Conservation (phyloP, 2,797 vertebrate genomes). For the Heteromormyrus szaboi region DNA sequence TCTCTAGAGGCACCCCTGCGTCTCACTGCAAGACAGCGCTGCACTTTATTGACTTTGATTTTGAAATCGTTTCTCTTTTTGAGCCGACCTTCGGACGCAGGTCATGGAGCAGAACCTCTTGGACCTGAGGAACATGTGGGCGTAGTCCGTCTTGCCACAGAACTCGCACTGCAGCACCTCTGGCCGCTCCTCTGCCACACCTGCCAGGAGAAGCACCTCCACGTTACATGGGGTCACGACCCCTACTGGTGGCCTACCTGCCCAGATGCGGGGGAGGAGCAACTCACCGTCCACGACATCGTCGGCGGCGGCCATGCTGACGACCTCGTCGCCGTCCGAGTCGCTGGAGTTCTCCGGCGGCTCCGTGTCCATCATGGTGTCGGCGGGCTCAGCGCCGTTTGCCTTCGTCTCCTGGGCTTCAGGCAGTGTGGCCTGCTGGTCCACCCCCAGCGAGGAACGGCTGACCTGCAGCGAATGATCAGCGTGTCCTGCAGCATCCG, state of each 20-base stretch:
- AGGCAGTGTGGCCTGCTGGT: conserved; percentile 65
- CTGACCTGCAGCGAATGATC: conserved; percentile 58
- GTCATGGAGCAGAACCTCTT: conserved; percentile 88
- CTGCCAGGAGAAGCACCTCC: conserved; percentile 47
- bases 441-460: conserved; percentile 67
- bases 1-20: neutral
- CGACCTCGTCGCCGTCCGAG: conserved; percentile 73
- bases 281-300: conserved; percentile 52
- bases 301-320: conserved; percentile 37
- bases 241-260: conserved; percentile 15
- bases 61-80: neutral
- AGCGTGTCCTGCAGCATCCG: neutral
- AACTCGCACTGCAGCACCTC: conserved; percentile 84
- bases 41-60: neutral
- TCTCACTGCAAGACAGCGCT: neutral
- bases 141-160: conserved; percentile 80
- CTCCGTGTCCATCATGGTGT: conserved; percentile 68
- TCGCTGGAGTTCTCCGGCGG: conserved; percentile 77
- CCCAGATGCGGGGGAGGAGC: conserved; percentile 64
- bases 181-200: conserved; percentile 59
- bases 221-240: neutral
- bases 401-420: conserved; percentile 64
- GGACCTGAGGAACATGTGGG: conserved; percentile 77
- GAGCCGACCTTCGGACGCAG: conserved; percentile 79
- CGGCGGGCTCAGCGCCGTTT: conserved; percentile 64